Evolutionary conservation across 1,140 invertebrate genomes (phyloP), one percentile per base, ranked within the genome.

Genomic region (Lerema accius): DNA sequence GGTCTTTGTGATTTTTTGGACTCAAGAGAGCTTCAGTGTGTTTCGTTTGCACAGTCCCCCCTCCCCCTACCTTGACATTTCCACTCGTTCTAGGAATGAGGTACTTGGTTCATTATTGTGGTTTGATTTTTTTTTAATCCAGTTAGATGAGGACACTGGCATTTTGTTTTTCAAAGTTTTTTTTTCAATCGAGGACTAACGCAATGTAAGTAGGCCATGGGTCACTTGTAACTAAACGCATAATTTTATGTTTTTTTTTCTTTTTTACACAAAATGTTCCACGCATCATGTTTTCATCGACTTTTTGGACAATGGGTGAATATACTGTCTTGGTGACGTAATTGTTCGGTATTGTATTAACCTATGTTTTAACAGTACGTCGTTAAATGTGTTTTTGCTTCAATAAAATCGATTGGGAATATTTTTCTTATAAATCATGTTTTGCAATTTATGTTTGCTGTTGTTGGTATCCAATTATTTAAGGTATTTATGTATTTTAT

Each of bases 381-480:
- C 92, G 98, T 99, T 87, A 98, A 99, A 92, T 99, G 98, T 94
- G 97, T 99, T 90, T 98, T 99, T 93, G 98, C 99, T 92, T 97
- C 98, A 74, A 96, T 99, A 81, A 99, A 99, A 94, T 99, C 98
- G 84, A 99, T 99, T 92, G 97, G 98, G 86, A 99, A 99, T 94
- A 99, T 99, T 93, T 97, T 99, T 93, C 93, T 99, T 92, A 98
- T 99, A 85, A 99, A 98, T 91, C 97, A 98, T 93, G 96, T 99
- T 80, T 95, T 99, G 82, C 97, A 99, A 93, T 99, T 99, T 94
- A 99, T 99, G 98, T 99, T 99, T 93, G 98, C 99, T 91, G 98
- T 99, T 82, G 99, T 99, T 92, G 99, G 99, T 92, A 98, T 99
- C 85, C 99, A 99, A 92, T 95, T 99, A 74, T 99, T 99, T 93